Conservation (phyloP, 2,113 vertebrate genomes). For the Pyrgilauda ruficollis region DNA sequence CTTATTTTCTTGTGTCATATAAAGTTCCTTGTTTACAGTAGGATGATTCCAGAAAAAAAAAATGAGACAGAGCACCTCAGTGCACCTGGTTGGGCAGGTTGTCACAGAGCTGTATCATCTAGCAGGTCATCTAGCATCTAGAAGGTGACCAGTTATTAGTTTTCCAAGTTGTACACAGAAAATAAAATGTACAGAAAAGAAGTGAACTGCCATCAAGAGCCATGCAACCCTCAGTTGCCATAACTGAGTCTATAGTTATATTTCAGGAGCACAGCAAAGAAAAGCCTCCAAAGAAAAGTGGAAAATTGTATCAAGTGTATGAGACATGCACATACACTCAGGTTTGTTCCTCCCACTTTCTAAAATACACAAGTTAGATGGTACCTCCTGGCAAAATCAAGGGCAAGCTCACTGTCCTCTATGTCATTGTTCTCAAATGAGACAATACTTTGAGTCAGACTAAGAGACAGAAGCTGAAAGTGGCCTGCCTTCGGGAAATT, state of each 20-base stretch:
- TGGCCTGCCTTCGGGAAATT: background rate
- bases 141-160: background rate
- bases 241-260: background rate
- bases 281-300: background rate
- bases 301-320: background rate
- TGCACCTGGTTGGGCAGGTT: background rate
- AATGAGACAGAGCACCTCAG: background rate
- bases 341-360: background rate
- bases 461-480: background rate
- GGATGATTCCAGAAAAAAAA: background rate
- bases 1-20: slow-evolving; percentile 1
- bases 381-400: background rate
- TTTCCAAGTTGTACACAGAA: background rate
- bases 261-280: background rate
- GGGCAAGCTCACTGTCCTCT: background rate
- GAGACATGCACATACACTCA: background rate
- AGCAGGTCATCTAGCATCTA: background rate
- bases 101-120: background rate
- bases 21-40: slow-evolving; percentile 15
- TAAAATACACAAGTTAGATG: background rate
- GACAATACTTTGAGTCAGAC: background rate
- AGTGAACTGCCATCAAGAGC: background rate
- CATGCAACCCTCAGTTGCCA: background rate
- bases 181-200: background rate
- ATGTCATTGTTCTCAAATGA: background rate